Base-by-base conservation (phyloP, 2,888 invertebrate genomes). In the Rhamphomyia laevipes region DNA sequence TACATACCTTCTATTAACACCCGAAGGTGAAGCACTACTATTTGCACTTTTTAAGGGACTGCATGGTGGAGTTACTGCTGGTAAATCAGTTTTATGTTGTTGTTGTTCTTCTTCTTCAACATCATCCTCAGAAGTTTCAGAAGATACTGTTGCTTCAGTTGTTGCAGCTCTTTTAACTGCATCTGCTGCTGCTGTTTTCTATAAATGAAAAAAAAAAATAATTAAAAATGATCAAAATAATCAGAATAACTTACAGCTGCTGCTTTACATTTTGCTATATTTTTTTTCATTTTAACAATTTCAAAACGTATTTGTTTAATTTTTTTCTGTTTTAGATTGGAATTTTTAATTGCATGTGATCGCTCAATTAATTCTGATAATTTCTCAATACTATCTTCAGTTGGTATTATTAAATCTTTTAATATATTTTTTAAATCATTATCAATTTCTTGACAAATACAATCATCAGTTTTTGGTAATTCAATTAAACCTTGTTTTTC, bases 281-380 rank as follows among this genome's bases (percentile, higher is more conserved):
- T 52, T 48, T 73, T 73, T 45, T 73, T 75, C 54, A 75, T 73
- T 57, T 76, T 75, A 4, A 73, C 72, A 37, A 82, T 73, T 63
- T 81, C 77, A 46, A 73, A 62, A 41, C 80, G 70, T 35, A 79
- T 75, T 38, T 75, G 64, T 57, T 77, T 77, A 2, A 77, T 72
- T 42, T 78, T 72, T 64, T 78, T 80, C 30, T 73, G 74, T 49
- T 78, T 67, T 13, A 77, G 74, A 18, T 73, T 61, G 16, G 76
- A 76, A 60, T 79, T 77, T 55, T 77, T 76, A 9, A 82, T 64
- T n/a, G 73, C 70, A 59, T 78, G 77, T 48, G 80, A 77, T 61
- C 78, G 77, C 54, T 78, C 79, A 54, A 81, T 68, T 33, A 81
- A 70, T 52, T 80, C 79, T 49, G 82, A 73, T 43, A 84, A 54